Evolutionary conservation across 2,113 vertebrate genomes (phyloP).

Genomic region (Podarcis cretensis): DNA sequence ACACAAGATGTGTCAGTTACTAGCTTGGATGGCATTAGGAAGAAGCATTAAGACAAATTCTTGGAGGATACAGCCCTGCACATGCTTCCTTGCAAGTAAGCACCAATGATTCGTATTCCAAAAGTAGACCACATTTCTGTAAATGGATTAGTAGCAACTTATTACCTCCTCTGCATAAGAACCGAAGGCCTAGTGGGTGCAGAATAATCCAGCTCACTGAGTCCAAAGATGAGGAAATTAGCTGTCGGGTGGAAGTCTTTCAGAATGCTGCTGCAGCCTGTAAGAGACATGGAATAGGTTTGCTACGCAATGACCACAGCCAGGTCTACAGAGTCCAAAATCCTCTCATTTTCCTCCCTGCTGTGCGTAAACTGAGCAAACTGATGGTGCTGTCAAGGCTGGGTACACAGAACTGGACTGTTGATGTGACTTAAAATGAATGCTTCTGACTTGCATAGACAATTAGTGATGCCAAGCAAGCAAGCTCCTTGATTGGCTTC

Average conservation of each 20-base stretch:
- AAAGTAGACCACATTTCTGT: background rate
- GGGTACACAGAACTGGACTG: background rate
- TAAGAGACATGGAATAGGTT: background rate
- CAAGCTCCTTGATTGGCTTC: background rate
- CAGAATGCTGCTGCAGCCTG: background rate
- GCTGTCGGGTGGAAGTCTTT: background rate
- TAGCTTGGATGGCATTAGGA: background rate
- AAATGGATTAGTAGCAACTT: background rate
- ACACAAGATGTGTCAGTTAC: background rate
- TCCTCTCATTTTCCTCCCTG: background rate
- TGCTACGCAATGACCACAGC: background rate
- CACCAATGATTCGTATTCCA: background rate
- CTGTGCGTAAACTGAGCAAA: too few relatives aligned
- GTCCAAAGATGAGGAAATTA: background rate
- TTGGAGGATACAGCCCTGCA: background rate
- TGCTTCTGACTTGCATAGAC: background rate
- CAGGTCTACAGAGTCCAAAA: too few relatives aligned
- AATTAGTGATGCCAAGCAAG: background rate
- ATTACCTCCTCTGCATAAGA: background rate
- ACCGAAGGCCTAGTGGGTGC: background rate
- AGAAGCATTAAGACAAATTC: background rate
- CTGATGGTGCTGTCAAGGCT: background rate
- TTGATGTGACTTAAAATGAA: background rate
- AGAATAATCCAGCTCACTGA: background rate
- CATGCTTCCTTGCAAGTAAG: background rate